Conservation (phyloP, 2,888 invertebrate genomes). For the Sarcophaga rosellei region DNA sequence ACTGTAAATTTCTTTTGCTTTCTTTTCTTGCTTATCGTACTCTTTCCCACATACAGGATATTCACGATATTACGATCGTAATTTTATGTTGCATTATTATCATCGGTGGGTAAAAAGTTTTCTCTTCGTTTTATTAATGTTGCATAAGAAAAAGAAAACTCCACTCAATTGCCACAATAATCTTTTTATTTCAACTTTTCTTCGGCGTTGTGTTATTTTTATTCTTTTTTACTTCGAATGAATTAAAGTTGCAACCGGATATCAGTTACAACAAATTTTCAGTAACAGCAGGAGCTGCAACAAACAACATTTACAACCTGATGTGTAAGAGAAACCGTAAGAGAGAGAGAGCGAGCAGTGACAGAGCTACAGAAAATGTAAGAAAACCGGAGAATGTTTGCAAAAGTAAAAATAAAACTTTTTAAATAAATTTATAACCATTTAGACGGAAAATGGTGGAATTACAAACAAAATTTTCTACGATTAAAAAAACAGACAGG, state of each 20-base stretch:
- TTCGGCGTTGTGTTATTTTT: slow-evolving; percentile 7
- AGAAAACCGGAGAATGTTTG: slow-evolving; percentile 32
- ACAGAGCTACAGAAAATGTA: not conserved
- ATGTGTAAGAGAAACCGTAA: slow-evolving; percentile 21
- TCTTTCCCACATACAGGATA: too few relatives aligned
- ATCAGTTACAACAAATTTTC: slow-evolving; percentile 49
- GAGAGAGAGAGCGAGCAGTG: too few relatives aligned
- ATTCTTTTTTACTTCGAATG: not conserved
- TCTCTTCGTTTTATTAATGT: slow-evolving; percentile 35
- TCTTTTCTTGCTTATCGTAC: too few relatives aligned
- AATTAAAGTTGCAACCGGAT: slow-evolving; percentile 64
- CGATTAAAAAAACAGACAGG: not conserved
- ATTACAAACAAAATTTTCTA: not conserved
- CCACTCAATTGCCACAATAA: slow-evolving; percentile 65
- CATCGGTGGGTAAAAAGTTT: slow-evolving; percentile 51
- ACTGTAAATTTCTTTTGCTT: too few relatives aligned
- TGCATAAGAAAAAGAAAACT: slow-evolving; percentile 23
- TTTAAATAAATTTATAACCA: slow-evolving; percentile 60
- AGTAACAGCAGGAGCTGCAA: not conserved
- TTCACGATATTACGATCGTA: slow-evolving; percentile 4
- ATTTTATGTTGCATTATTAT: slow-evolving; percentile 46
- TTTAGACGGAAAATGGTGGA: slow-evolving; percentile 38
- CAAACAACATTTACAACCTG: slow-evolving; percentile 33
- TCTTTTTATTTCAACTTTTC: slow-evolving; percentile 57
- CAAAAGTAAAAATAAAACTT: slow-evolving; percentile 53